Conservation (phyloP, 1,140 invertebrate genomes). For the Drosophila setifemur region DNA sequence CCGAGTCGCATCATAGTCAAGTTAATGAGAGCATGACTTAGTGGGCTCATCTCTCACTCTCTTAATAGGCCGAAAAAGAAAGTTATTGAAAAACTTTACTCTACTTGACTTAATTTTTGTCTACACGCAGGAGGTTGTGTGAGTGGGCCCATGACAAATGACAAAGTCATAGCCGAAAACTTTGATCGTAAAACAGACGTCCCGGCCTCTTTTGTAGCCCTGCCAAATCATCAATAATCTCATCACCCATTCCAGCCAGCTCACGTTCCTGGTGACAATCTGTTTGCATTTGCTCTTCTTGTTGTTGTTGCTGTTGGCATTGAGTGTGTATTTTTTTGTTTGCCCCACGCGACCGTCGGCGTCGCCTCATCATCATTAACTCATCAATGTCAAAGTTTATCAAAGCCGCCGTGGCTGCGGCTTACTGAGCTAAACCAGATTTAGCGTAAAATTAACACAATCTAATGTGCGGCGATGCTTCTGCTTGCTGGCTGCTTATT, state of each 20-base stretch:
- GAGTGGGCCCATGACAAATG: constrained; percentile 58
- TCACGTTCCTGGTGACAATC: constrained; percentile 43
- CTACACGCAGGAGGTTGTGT: neutral
- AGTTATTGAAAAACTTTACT: constrained; percentile 50
- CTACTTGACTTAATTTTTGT: constrained; percentile 57
- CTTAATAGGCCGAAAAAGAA: constrained; percentile 45
- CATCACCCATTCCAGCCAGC: neutral
- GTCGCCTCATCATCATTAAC: constrained; percentile 71
- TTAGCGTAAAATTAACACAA: constrained; percentile 80
- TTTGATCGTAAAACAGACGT: constrained; percentile 57
- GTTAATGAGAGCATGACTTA: constrained; percentile 15
- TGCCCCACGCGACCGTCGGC: constrained; percentile 10
- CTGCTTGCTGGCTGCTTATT: constrained; percentile 48
- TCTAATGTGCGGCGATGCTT: constrained; percentile 50
- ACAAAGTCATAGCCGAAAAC: constrained; percentile 53
- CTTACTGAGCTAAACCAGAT: constrained; percentile 62
- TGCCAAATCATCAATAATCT: no score
- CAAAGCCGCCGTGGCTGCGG: constrained; percentile 61
- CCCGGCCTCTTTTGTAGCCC: neutral
- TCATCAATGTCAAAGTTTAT: constrained; percentile 80
- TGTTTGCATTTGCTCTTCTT: constrained; percentile 31
- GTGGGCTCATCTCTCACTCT: constrained; percentile 19
- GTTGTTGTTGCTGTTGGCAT: constrained; percentile 6
- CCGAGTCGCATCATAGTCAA: neutral
- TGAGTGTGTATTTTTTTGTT: constrained; percentile 21